Evolutionary conservation across 92 coral and sea anemone species (phyloP).

Genomic region (Porites cylindrica): DNA sequence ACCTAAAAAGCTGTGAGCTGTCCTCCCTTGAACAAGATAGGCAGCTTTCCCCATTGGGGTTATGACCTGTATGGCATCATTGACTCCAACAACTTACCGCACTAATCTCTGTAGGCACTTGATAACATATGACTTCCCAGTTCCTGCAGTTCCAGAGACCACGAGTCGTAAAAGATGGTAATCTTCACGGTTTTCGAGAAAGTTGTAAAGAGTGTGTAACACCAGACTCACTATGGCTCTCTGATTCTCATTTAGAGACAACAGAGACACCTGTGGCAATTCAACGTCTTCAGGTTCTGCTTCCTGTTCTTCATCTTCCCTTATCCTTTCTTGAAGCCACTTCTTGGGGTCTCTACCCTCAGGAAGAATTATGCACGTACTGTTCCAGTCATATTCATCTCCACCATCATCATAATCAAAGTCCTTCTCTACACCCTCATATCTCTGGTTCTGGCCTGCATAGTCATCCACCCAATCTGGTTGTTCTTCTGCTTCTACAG

Average conservation of each 20-base stretch:
- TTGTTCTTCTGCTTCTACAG: too few relatives aligned
- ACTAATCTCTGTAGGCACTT: slow-evolving; percentile 19
- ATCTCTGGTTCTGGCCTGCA: slow-evolving; percentile 51
- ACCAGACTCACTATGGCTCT: too few relatives aligned
- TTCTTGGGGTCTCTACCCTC: slow-evolving; percentile 29
- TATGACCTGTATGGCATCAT: slow-evolving; percentile 38
- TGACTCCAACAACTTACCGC: slow-evolving; percentile 47
- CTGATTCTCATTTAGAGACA: background rate
- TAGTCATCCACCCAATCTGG: slow-evolving; percentile 61
- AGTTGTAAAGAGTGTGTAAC: slow-evolving; percentile 3
- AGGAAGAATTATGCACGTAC: slow-evolving; percentile 35
- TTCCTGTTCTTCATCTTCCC: slow-evolving; percentile 33
- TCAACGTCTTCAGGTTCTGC: background rate
- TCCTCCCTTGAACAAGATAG: too few relatives aligned
- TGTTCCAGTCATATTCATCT: background rate
- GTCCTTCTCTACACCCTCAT: background rate
- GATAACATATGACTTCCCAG: background rate
- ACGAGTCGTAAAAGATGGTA: slow-evolving; percentile 37
- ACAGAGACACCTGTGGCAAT: slow-evolving; percentile 52
- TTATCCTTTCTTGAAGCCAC: slow-evolving; percentile 43
- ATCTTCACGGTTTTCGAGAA: slow-evolving; percentile 26
- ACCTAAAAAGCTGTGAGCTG: too few relatives aligned
- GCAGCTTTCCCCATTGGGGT: slow-evolving; percentile 5
- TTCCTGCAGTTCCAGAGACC: background rate
- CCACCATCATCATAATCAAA: too few relatives aligned